Base-by-base conservation (phyloP, 2,797 vertebrate genomes). In the Eidolon dupreanum region DNA sequence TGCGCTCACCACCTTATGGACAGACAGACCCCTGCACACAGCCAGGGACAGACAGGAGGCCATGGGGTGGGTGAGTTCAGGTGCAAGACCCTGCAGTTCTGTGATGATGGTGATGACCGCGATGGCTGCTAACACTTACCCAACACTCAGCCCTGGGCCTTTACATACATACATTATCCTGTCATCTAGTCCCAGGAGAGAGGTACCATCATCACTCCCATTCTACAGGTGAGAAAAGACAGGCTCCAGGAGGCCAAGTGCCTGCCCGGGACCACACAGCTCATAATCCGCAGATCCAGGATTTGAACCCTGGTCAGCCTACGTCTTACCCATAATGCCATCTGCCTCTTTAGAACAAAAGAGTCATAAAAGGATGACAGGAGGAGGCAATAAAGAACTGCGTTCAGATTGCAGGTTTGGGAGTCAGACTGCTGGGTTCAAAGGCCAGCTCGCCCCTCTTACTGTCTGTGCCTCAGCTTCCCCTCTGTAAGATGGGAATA, bases 91-190 rank as follows among this genome's bases (percentile, higher is more conserved):
- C 28, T 33, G 38, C 24, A 22, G n/a, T 57, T 55, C 71, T 20
- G 31, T 12, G 57, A 11, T 6, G 33, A 28, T 1, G 26, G 2
- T 5, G 11, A 22, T 4, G 28, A 20, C 1, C 26, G 17, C 0
- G 13, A 2, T 6, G 9, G 38, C 31, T 4, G 17, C 73, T 8
- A 26, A 38, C 28, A 4, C 20, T 8, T 17, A 1, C 2, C 6
- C 10, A 33, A 5, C 22, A 9, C 61, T 13, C 51, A 24, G 1
- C 1, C 5, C 59, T 6, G 5, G 19, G 15, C 28, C 33, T 38
- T 26, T 11, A 11, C 3, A 0, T 1, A 22, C 9, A 6, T 1
- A 15, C 57, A 3, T 5, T 24, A 28, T 15, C 7, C 3, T 0
- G 20, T 55, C 88, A 16, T 9, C 49, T 31, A 10, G 59, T 65